A percentile compares a stretch with the other conserved stretches of the same genome.
phyloP scores from a whole-genome alignment of 37 sponge, comb jelly and placozoan species.

The Amphimedon queenslandica region DNA sequence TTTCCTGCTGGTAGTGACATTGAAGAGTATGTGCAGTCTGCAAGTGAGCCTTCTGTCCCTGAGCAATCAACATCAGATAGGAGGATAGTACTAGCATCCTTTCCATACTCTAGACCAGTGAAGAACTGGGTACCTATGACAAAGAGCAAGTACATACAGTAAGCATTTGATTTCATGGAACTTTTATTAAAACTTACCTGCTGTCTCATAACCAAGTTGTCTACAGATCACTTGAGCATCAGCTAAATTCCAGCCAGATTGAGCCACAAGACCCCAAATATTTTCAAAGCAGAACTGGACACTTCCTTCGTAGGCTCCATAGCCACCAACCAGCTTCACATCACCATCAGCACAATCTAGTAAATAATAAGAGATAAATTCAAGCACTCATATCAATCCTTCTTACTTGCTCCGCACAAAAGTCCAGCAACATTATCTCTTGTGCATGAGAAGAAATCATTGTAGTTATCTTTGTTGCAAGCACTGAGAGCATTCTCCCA shows the following conservation, averaged over 20 bases:
- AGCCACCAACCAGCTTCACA: background rate
- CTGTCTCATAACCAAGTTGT: background rate
- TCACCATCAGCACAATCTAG: constrained; percentile 1
- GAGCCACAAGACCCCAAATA: background rate
- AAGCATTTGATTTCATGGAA: background rate
- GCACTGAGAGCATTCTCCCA: background rate
- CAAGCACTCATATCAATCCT: background rate
- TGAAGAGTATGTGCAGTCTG: constrained; percentile 3
- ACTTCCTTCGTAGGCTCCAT: background rate
- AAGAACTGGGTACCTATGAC: background rate
- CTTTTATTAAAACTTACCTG: background rate
- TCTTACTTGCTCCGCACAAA: background rate
- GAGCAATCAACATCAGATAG: constrained; percentile 4
- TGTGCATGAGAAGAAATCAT: background rate
- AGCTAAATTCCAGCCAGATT: background rate
- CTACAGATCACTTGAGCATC: constrained; percentile 1
- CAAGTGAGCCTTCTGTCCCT: background rate
- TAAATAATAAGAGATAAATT: background rate
- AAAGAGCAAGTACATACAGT: background rate
- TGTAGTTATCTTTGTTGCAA: background rate
- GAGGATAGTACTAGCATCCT: background rate
- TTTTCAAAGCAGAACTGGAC: background rate
- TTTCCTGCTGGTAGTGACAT: background rate
- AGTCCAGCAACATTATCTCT: constrained; percentile 7
- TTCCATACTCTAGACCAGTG: background rate